phyloP scores from a whole-genome alignment of 2,888 invertebrate species.

The Synanthedon myopaeformis region DNA sequence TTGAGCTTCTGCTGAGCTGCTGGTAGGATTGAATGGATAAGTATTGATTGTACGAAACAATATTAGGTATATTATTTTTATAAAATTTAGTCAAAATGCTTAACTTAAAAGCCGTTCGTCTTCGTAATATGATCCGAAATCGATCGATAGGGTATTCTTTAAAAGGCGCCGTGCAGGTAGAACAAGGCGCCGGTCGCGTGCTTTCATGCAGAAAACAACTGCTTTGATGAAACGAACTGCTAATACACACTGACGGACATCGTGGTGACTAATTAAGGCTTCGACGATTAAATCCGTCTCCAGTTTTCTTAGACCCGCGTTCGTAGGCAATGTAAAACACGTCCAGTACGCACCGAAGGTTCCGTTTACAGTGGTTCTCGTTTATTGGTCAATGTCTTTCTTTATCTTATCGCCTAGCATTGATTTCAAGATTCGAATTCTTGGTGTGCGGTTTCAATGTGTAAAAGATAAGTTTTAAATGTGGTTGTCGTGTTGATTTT shows the following conservation, averaged over 20 bases:
- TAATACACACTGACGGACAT: slow-evolving; percentile 64
- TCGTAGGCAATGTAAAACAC: neutral
- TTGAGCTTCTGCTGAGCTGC: no score
- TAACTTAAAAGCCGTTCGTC: slow-evolving; percentile 7
- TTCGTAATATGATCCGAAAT: slow-evolving; percentile 46
- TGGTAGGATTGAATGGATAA: no score
- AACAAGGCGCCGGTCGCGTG: slow-evolving; percentile 43
- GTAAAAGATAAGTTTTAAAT: slow-evolving; percentile 18
- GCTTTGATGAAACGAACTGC: slow-evolving; percentile 61
- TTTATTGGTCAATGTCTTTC: slow-evolving; percentile 21
- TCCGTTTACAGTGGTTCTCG: neutral
- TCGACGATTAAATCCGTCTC: slow-evolving; percentile 23
- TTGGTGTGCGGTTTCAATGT: slow-evolving; percentile 58
- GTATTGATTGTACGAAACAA: no score
- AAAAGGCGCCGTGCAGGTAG: slow-evolving; percentile 43
- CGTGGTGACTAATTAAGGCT: slow-evolving; percentile 62
- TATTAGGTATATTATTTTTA: neutral
- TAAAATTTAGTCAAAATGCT: neutral
- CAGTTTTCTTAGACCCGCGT: slow-evolving; percentile 21
- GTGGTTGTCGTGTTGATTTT: slow-evolving; percentile 13
- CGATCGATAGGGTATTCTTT: slow-evolving; percentile 39
- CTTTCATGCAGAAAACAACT: slow-evolving; percentile 60
- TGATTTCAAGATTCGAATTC: slow-evolving; percentile 58
- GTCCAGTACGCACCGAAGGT: neutral
- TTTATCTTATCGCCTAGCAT: slow-evolving; percentile 61